Percentiles rank a stretch among this genome's conserved stretches.
Evolutionary conservation across 2,113 vertebrate genomes (phyloP).

Genomic region (Athene noctua): DNA sequence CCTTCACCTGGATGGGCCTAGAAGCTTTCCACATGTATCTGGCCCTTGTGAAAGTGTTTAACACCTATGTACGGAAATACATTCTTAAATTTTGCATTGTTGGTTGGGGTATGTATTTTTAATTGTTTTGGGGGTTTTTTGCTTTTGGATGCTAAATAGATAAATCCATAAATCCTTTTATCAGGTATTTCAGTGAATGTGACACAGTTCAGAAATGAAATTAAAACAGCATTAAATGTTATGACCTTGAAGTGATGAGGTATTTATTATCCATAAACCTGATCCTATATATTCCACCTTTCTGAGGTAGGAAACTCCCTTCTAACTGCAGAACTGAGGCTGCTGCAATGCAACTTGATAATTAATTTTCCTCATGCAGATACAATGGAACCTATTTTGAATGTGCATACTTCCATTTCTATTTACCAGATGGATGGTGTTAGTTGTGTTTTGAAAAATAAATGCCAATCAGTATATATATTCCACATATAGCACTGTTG

Average conservation of each 20-base stretch:
- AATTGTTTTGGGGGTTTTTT: neutral
- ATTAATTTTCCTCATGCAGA: neutral
- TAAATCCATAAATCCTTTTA: neutral
- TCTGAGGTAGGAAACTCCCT: neutral
- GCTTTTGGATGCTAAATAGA: neutral
- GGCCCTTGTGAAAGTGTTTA: constrained; percentile 92
- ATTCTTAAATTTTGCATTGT: constrained; percentile 91
- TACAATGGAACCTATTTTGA: neutral
- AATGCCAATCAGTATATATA: neutral
- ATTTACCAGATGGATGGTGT: neutral
- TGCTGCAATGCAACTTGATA: neutral
- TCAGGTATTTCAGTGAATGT: neutral
- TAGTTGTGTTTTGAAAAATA: neutral
- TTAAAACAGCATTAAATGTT: neutral
- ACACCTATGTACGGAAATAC: constrained; percentile 88
- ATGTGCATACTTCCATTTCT: neutral
- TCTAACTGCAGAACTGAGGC: neutral
- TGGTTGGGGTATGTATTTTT: constrained; percentile 88
- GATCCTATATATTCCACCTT: neutral
- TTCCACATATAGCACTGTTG: neutral
- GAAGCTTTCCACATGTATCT: constrained; percentile 98
- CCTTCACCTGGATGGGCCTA: constrained; percentile 97
- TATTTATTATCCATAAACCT: neutral
- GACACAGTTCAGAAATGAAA: neutral
- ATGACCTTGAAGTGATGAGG: neutral